phyloP scores from a whole-genome alignment of 2,113 vertebrate genomes.

The Leucopsar rothschildi region DNA sequence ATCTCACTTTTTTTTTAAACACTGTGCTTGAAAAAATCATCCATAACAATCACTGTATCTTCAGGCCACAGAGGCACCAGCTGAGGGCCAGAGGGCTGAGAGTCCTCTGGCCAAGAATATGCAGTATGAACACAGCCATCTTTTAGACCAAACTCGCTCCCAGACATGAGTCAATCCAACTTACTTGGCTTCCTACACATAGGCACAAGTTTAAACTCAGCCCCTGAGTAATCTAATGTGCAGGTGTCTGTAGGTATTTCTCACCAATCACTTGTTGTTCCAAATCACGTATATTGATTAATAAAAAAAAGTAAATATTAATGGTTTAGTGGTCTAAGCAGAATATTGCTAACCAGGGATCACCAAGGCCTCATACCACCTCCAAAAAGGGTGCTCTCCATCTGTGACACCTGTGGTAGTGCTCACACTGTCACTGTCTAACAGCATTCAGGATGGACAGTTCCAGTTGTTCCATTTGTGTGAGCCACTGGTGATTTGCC shows the following conservation, averaged over 20 bases:
- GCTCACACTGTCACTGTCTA: not conserved
- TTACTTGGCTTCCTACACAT: not conserved
- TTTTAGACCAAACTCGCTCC: not conserved
- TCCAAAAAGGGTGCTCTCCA: not conserved
- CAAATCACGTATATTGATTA: accelerated
- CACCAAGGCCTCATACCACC: not conserved
- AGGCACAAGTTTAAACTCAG: not conserved
- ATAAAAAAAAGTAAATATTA: not conserved
- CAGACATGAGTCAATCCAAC: not conserved
- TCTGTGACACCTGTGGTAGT: not conserved
- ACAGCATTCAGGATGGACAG: not conserved
- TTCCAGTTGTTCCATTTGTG: not conserved
- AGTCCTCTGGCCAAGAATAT: not conserved
- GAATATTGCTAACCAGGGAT: not conserved
- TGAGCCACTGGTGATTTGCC: not conserved
- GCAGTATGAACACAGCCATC: not conserved
- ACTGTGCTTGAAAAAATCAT: not conserved
- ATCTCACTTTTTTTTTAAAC: not conserved
- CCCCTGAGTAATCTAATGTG: not conserved
- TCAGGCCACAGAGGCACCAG: not conserved
- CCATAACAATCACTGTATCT: not conserved
- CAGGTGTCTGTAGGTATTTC: not conserved
- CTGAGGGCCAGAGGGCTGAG: not conserved
- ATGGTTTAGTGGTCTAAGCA: not conserved
- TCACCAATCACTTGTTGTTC: not conserved